These are phyloP conservation scores for Lasaia peninsularis DNA, from an alignment of 1,140 invertebrate genomes.

Conservation along the genomic window DNA sequence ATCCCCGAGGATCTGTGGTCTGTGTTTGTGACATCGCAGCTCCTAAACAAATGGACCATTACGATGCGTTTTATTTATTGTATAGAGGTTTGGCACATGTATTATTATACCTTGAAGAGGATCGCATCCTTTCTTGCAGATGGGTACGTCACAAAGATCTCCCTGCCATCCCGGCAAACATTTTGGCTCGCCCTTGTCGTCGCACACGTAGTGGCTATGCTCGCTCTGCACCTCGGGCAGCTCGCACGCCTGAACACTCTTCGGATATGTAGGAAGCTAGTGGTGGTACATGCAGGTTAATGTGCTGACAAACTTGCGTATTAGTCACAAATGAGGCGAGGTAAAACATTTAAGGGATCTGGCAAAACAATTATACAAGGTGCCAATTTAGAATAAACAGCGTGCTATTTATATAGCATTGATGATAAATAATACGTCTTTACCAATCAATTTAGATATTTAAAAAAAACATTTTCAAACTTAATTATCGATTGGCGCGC, in stretches of 20 bases:
- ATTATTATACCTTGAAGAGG: conserved; percentile 81
- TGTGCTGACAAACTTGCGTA: conserved; percentile 17
- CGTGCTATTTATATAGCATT: too few relatives aligned
- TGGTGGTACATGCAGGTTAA: conserved; percentile 21
- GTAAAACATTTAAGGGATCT: background rate
- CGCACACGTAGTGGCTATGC: conserved; percentile 95
- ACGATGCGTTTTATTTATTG: too few relatives aligned
- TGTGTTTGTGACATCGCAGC: too few relatives aligned
- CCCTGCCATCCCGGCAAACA: conserved; percentile 95
- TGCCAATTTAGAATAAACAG: too few relatives aligned
- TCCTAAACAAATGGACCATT: too few relatives aligned
- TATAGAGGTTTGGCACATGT: too few relatives aligned
- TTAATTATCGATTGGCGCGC: too few relatives aligned
- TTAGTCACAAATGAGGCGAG: background rate
- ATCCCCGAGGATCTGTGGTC: too few relatives aligned
- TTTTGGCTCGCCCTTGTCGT: conserved; percentile 93
- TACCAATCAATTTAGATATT: too few relatives aligned
- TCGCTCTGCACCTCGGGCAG: conserved; percentile 90
- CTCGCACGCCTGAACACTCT: conserved; percentile 83
- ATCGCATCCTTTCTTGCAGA: conserved; percentile 94
- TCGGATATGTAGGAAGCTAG: conserved; percentile 35
- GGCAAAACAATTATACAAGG: too few relatives aligned
- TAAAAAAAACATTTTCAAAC: too few relatives aligned
- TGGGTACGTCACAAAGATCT: conserved; percentile 93
- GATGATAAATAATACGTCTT: too few relatives aligned